These are phyloP conservation scores for Mohoua ochrocephala DNA, from an alignment of 2,113 vertebrate species.

Conservation along the genomic window DNA sequence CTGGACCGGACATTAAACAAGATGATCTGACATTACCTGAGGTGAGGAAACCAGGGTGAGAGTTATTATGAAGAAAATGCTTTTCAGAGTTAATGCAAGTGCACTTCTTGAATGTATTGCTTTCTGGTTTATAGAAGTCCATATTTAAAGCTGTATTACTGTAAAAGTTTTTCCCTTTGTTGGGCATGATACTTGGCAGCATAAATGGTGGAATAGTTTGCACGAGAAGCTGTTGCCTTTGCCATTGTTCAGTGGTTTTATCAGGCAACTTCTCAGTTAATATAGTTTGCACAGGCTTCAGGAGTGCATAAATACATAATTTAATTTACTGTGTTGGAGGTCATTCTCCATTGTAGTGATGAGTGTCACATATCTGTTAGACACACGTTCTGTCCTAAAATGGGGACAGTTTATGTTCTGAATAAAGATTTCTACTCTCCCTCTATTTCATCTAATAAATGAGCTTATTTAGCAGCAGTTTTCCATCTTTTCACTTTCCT, in stretches of 20 bases:
- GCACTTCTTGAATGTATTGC: background rate
- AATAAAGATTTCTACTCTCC: background rate
- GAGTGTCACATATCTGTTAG: background rate
- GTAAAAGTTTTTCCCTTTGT: background rate
- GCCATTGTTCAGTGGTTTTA: background rate
- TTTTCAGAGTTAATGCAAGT: background rate
- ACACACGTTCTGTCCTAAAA: background rate
- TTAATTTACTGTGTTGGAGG: background rate
- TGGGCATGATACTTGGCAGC: background rate
- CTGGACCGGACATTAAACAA: conserved; percentile 80
- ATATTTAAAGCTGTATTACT: background rate
- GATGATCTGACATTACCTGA: conserved; percentile 83
- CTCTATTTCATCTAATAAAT: background rate
- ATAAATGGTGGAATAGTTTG: background rate
- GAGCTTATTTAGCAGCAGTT: background rate
- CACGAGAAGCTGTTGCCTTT: background rate
- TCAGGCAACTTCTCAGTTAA: background rate
- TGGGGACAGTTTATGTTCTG: background rate
- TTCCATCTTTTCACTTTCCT: background rate
- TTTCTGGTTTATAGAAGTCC: background rate
- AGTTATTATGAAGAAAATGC: background rate
- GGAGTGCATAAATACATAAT: background rate
- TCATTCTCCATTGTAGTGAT: background rate
- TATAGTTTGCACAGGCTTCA: background rate
- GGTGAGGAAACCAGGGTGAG: conserved; percentile 69